Base-by-base conservation (phyloP, 1,140 invertebrate species). In the Sitobion miscanthi region DNA sequence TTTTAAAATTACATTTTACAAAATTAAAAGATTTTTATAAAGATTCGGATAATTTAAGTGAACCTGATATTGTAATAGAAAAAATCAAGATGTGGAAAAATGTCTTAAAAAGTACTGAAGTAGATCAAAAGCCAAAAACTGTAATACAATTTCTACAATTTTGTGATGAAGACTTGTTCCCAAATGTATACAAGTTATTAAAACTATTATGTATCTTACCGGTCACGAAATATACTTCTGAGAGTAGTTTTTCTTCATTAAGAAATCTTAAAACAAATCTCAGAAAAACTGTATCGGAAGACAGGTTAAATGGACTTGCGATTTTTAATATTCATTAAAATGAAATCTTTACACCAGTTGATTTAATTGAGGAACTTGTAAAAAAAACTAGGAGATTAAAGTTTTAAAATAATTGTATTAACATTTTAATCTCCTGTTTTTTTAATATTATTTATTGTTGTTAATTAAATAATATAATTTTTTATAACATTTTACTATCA, bases 131-230 rank as follows among this genome's bases (percentile, higher is more conserved):
- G 7, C 20, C 82, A 38, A 77, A 77, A 77, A 83, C 82, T 38
- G 77, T 82, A 35, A 83, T 83, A 23, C 20, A 87, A 87, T 87
- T 87, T 87, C 85, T 87, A 20, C 2, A 87, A 87, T 87, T 47
- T n/a, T 87, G 45, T 87, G 45, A 49, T 87, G 85, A 87, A n/a
- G 30, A 86, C 42, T 49, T 49, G 14, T 87, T 87, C 5, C 45
- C 85, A 87, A 87, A 87, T 87, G 0, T 87, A 49, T 86, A 86
- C 42, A 45, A 86, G 23, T 86, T 47, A 86, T 2, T 86, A 45
- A 86, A 86, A 45, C 3, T 87, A n/a, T 20, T 87, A 49, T 87
- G 85, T 87, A 87, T 49, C 0, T 87, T 87, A 49, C 30, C 14
- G 0, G 11, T 85, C 9, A 87, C 45, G 30, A 87, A 11, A 87